A percentile compares a stretch with the other conserved stretches of the same genome.
Conservation (phyloP, 2,113 vertebrate genomes). For the Ammodytes dubius region DNA sequence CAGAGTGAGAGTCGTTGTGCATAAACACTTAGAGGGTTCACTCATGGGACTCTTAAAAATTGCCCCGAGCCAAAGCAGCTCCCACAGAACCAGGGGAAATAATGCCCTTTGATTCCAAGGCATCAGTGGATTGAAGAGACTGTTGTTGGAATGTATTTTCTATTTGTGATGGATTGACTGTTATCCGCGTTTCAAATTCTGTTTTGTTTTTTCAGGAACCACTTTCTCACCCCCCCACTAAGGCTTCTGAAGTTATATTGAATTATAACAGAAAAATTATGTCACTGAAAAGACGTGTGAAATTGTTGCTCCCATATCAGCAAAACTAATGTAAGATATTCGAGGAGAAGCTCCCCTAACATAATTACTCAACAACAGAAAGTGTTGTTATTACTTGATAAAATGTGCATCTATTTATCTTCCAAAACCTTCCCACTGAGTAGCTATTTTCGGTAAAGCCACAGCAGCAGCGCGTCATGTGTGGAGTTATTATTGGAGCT, state of each 20-base stretch:
- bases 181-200: conserved; percentile 12
- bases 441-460: conserved; percentile 35
- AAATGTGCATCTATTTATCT: conserved; percentile 25
- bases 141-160: conserved; percentile 21
- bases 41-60: neutral
- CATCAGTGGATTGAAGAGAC: neutral
- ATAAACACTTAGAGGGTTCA: conserved; percentile 30
- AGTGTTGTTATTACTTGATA: conserved; percentile 15
- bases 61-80: conserved; percentile 37
- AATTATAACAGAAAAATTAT: neutral
- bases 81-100: conserved; percentile 32
- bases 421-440: conserved; percentile 37
- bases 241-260: neutral
- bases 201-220: neutral
- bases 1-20: conserved; percentile 19
- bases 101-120: conserved; percentile 15
- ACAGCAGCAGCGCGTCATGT: conserved; percentile 34
- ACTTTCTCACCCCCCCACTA: neutral
- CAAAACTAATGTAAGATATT: conserved; percentile 1
- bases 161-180: conserved; percentile 3
- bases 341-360: conserved; percentile 9
- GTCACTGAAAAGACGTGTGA: neutral
- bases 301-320: conserved; percentile 8
- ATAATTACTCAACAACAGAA: conserved; percentile 17
- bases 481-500: conserved; percentile 18